phyloP scores from a whole-genome alignment of 1,140 invertebrate genomes.

The Adelges cooleyi region DNA sequence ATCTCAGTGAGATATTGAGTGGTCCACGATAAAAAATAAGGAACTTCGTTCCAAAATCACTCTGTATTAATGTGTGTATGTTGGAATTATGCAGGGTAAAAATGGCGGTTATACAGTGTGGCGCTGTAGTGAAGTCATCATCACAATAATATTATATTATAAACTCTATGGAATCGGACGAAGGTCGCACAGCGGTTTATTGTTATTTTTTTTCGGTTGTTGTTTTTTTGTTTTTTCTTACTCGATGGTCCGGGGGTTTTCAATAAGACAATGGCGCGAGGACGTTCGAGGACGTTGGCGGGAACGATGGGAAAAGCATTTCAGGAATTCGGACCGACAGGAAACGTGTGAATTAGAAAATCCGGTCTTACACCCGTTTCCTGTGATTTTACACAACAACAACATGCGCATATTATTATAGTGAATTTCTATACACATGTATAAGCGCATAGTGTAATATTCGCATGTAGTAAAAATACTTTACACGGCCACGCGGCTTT shows the following conservation, averaged over 20 bases:
- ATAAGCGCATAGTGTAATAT: too few relatives aligned
- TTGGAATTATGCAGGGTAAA: too few relatives aligned
- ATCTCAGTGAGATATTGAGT: too few relatives aligned
- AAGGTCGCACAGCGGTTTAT: slow-evolving; percentile 19
- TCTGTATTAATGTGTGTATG: too few relatives aligned
- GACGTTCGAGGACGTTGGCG: slow-evolving; percentile 24
- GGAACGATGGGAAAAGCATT: slow-evolving; percentile 17
- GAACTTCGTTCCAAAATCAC: too few relatives aligned
- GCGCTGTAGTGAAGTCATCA: too few relatives aligned
- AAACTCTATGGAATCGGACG: neutral
- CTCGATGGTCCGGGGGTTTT: neutral
- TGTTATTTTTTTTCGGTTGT: neutral
- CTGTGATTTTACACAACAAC: neutral
- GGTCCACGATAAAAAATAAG: too few relatives aligned
- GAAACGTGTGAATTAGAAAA: slow-evolving; percentile 28
- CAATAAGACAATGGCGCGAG: slow-evolving; percentile 18
- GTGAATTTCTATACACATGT: too few relatives aligned
- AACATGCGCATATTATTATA: neutral
- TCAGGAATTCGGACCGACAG: slow-evolving; percentile 21
- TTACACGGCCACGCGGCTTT: too few relatives aligned
- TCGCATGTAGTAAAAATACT: too few relatives aligned
- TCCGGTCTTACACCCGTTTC: neutral
- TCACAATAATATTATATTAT: too few relatives aligned
- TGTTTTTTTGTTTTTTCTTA: neutral
- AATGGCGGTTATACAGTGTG: too few relatives aligned